These are phyloP conservation scores for Callocephalon fimbriatum DNA, from an alignment of 2,113 vertebrate species.

Conservation along the genomic window DNA sequence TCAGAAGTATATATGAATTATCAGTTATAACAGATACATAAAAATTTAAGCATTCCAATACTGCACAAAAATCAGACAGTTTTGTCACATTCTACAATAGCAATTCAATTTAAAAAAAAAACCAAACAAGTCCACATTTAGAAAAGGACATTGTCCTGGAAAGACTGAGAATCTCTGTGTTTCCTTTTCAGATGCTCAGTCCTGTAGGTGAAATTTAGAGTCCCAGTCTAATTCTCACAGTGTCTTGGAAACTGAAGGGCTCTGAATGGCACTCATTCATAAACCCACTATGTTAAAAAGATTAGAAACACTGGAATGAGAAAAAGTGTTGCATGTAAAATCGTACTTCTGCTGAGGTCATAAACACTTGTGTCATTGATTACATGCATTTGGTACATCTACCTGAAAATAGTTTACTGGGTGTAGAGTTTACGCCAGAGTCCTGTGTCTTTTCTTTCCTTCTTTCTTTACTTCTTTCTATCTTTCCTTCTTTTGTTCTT, in stretches of 20 bases:
- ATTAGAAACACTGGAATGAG: neutral
- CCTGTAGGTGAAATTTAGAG: neutral
- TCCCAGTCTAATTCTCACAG: neutral
- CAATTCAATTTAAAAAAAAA: neutral
- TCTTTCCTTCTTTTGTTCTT: neutral
- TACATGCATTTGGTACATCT: neutral
- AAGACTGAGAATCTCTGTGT: rapidly evolving
- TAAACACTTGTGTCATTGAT: neutral
- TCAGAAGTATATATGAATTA: neutral
- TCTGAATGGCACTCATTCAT: neutral
- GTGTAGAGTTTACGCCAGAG: neutral
- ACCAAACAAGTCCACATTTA: neutral
- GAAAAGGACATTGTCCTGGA: neutral
- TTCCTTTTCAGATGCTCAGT: neutral
- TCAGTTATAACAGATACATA: neutral
- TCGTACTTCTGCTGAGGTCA: neutral
- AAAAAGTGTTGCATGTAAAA: neutral
- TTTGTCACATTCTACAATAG: neutral
- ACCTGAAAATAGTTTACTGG: neutral
- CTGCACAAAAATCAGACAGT: neutral
- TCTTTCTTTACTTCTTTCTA: no score
- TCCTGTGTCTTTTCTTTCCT: neutral
- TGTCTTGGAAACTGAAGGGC: neutral
- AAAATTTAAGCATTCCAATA: neutral
- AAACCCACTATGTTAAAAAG: neutral